These are phyloP conservation scores for Drosophila elegans DNA, from an alignment of 1,140 invertebrate species.

Conservation along the genomic window DNA sequence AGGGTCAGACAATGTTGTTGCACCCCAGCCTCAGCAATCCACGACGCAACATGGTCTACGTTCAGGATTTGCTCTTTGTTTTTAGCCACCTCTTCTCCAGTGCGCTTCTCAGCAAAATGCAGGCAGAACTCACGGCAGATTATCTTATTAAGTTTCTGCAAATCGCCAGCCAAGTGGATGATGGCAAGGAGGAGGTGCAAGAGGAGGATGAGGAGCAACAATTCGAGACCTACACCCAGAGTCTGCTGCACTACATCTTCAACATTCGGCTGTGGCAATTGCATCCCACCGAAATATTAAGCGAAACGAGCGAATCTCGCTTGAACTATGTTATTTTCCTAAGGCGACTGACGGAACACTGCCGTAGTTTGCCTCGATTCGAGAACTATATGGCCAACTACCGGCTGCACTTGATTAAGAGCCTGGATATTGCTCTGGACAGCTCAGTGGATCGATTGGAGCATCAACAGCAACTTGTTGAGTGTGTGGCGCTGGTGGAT, in stretches of 20 bases:
- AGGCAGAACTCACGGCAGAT: slow-evolving; percentile 50
- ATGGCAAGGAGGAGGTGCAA: not conserved
- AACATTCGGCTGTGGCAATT: slow-evolving; percentile 57
- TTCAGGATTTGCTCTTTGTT: slow-evolving; percentile 66
- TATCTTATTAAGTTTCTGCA: slow-evolving; percentile 66
- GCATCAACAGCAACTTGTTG: slow-evolving; percentile 47
- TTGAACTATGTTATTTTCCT: slow-evolving; percentile 69
- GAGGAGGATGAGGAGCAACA: slow-evolving; percentile 23
- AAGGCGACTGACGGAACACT: slow-evolving; percentile 52
- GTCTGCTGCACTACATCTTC: slow-evolving; percentile 74
- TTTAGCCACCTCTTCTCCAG: slow-evolving; percentile 47
- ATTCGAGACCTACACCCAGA: slow-evolving; percentile 42
- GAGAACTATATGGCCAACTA: slow-evolving; percentile 56
- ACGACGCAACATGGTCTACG: slow-evolving; percentile 69
- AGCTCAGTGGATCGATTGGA: slow-evolving; percentile 20
- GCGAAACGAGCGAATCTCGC: slow-evolving; percentile 38
- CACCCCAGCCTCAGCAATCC: slow-evolving; percentile 53
- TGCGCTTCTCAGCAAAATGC: slow-evolving; percentile 37
- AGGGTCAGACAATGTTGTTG: slow-evolving; percentile 48
- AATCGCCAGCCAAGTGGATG: slow-evolving; percentile 59
- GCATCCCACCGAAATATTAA: slow-evolving; percentile 59
- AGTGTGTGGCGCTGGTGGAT: slow-evolving; percentile 61
- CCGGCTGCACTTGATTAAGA: slow-evolving; percentile 67
- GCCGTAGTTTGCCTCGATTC: slow-evolving; percentile 51
- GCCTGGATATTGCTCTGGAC: slow-evolving; percentile 61